These are phyloP conservation scores for Parnassius mnemosyne DNA, from an alignment of 2,888 invertebrate species.

Conservation along the genomic window DNA sequence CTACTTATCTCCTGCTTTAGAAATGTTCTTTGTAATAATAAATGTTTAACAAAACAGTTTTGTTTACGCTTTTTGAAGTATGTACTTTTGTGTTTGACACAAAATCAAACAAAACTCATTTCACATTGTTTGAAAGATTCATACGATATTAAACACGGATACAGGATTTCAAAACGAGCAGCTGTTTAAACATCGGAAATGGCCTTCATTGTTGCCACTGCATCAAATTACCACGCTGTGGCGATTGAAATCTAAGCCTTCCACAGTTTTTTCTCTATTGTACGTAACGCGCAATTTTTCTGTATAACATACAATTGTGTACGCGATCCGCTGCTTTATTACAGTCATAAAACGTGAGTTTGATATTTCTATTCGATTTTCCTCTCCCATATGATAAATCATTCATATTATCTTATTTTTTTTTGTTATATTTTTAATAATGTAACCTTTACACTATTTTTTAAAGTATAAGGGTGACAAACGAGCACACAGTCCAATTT, in stretches of 20 bases:
- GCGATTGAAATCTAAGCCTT: conserved; percentile 58
- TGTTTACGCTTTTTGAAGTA: conserved; percentile 12
- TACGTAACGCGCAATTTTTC: conserved; percentile 49
- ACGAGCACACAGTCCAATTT: too few species aligned
- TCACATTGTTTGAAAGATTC: conserved; percentile 25
- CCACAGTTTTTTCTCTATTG: conserved; percentile 38
- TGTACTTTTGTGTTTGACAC: conserved; percentile 14
- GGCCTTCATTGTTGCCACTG: conserved; percentile 55
- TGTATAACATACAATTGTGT: conserved; percentile 30
- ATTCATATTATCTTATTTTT: too few species aligned
- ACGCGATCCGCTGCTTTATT: conserved; percentile 18
- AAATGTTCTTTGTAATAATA: conserved; percentile 30
- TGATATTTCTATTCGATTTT: conserved; percentile 22
- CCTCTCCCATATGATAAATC: neutral
- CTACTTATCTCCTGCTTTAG: too few species aligned
- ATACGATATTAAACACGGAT: conserved; percentile 35
- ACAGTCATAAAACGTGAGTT: conserved; percentile 8
- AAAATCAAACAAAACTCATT: conserved; percentile 25
- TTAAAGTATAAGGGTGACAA: too few species aligned
- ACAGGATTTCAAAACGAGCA: conserved; percentile 46
- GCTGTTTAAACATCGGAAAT: conserved; percentile 59
- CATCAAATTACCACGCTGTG: conserved; percentile 52
- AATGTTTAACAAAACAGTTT: conserved; percentile 40
- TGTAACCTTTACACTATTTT: too few species aligned
- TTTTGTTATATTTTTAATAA: too few species aligned